Percentiles rank a stretch among this genome's conserved stretches.
phyloP scores from a whole-genome alignment of 2,797 vertebrate genomes.

The Phrynocephalus vlangalii region DNA sequence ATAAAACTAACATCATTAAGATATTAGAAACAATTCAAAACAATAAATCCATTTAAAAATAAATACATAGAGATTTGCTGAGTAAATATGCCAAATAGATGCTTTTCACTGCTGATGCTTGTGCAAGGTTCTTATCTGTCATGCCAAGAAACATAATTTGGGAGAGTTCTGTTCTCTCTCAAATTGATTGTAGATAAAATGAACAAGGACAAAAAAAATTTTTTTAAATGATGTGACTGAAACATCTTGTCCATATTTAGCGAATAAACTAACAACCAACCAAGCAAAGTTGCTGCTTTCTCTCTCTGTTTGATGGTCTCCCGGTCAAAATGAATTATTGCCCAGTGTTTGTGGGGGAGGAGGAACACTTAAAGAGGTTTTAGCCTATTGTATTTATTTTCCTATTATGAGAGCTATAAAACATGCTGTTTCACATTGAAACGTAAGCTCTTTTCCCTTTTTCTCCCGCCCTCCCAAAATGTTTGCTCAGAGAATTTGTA shows the following conservation, averaged over 20 bases:
- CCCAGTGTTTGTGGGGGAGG: constrained; percentile 24
- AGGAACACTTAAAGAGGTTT: constrained; percentile 62
- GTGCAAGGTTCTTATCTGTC: not conserved
- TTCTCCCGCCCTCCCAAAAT: constrained; percentile 62
- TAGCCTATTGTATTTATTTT: constrained; percentile 78
- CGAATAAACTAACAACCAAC: constrained; percentile 22
- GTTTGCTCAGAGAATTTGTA: constrained; percentile 81
- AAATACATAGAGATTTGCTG: too few species aligned
- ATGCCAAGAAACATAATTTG: not conserved
- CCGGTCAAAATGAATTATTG: constrained; percentile 74
- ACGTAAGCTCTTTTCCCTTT: constrained; percentile 70
- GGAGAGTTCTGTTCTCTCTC: not conserved
- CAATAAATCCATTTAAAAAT: too few species aligned
- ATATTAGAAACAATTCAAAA: too few species aligned
- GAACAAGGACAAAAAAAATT: not conserved
- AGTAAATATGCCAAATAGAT: not conserved
- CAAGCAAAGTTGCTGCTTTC: constrained; percentile 49
- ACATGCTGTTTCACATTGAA: constrained; percentile 78
- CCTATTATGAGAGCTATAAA: constrained; percentile 76
- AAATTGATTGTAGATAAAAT: not conserved
- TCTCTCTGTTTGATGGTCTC: constrained; percentile 49
- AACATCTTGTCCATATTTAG: not conserved
- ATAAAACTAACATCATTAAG: too few species aligned
- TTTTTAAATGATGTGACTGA: not conserved
- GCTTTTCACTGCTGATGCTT: not conserved